These are phyloP conservation scores for Procavia capensis DNA, from an alignment of 2,113 vertebrate species.

Conservation along the genomic window DNA sequence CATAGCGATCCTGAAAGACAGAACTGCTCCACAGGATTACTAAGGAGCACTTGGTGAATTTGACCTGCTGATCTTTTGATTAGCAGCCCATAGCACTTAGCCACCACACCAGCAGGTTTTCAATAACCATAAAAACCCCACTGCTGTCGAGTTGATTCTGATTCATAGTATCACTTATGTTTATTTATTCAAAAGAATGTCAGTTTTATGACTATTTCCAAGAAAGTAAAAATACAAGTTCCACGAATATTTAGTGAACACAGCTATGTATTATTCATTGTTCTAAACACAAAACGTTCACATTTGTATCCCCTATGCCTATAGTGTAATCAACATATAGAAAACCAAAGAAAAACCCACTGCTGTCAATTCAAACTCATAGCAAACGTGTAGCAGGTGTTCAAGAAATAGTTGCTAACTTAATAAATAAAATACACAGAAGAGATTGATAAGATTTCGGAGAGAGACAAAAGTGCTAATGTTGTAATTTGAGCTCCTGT, in stretches of 20 bases:
- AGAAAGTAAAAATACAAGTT: neutral
- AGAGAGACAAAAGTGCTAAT: neutral
- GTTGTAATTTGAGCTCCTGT: neutral
- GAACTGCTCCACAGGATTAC: no score
- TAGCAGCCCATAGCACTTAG: no score
- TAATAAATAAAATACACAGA: neutral
- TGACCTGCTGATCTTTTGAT: no score
- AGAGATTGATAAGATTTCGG: neutral
- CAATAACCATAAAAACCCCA: no score
- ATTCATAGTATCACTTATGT: no score
- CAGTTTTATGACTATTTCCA: neutral
- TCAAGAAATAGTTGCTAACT: constrained; percentile 15
- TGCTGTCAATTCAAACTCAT: no score
- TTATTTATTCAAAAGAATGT: neutral
- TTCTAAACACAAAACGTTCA: constrained; percentile 12
- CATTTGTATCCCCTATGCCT: neutral
- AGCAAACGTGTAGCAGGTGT: no score
- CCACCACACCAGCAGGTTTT: no score
- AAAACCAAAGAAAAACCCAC: no score
- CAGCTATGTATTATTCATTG: neutral
- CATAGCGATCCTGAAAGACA: no score
- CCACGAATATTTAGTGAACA: neutral
- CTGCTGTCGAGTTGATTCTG: no score
- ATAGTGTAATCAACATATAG: neutral
- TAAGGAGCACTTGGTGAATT: no score